These are phyloP conservation scores for Haplotaxodon microlepis DNA, from an alignment of 2,113 vertebrate genomes.

Conservation along the genomic window DNA sequence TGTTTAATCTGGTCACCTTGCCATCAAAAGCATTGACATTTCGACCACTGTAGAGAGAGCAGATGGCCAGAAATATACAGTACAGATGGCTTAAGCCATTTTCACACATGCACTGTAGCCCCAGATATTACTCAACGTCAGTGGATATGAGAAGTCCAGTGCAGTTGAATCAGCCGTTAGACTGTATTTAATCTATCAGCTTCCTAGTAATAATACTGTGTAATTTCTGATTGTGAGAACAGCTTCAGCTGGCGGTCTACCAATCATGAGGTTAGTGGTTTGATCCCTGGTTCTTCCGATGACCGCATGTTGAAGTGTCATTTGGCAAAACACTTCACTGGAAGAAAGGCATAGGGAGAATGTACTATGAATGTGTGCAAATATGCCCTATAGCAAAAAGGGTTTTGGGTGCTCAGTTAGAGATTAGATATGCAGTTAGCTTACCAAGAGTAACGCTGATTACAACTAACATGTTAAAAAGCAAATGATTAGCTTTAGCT, in stretches of 20 bases:
- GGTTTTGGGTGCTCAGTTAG: background rate
- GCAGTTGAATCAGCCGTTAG: background rate
- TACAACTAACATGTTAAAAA: background rate
- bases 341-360: background rate
- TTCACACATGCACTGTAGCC: background rate
- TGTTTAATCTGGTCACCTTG: conserved; percentile 16
- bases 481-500: background rate
- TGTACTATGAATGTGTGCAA: background rate
- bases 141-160: background rate
- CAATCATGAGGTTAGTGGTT: background rate
- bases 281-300: background rate
- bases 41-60: conserved; percentile 2
- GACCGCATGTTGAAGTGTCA: background rate
- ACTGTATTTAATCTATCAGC: background rate
- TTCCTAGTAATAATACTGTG: background rate
- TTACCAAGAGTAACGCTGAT: background rate
- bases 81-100: background rate
- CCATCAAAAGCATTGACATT: background rate
- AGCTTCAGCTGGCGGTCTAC: background rate
- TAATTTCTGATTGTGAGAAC: background rate
- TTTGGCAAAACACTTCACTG: background rate
- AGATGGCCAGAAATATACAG: conserved; percentile 19
- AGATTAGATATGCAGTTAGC: background rate
- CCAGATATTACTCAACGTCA: background rate
- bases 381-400: background rate